Evolutionary conservation across 2,888 invertebrate species (phyloP).

Genomic region (Agrochola circellaris): DNA sequence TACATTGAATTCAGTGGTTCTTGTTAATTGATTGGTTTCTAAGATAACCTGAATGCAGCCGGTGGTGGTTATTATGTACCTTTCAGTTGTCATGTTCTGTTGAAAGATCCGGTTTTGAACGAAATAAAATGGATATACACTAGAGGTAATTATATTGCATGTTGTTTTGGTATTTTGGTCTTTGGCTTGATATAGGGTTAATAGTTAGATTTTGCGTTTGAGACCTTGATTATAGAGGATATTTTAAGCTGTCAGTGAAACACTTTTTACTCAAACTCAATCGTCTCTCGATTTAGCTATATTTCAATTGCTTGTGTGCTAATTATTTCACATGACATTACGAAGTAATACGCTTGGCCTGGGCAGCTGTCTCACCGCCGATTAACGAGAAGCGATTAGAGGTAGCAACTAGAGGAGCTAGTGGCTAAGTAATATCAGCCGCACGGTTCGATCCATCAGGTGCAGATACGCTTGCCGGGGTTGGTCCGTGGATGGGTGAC

Average conservation of each 20-base stretch:
- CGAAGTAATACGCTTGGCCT: background rate
- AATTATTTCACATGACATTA: background rate
- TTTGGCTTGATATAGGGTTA: background rate
- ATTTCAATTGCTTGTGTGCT: no score
- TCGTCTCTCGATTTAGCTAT: background rate
- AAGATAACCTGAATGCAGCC: background rate
- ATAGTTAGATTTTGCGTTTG: background rate
- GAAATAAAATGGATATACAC: background rate
- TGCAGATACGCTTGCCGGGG: no score
- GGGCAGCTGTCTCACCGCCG: background rate
- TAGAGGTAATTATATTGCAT: background rate
- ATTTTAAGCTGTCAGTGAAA: background rate
- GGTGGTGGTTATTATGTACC: background rate
- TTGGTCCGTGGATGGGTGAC: no score
- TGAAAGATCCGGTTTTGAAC: background rate
- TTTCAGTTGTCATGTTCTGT: slow-evolving; percentile 1
- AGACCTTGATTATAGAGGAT: background rate
- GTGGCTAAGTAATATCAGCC: no score
- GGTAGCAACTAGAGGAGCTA: no score
- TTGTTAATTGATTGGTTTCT: slow-evolving; percentile 16
- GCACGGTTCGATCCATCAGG: no score
- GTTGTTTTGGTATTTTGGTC: background rate
- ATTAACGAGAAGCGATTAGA: background rate
- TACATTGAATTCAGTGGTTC: slow-evolving; percentile 9
- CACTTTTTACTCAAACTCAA: background rate